These are phyloP conservation scores for Phyllopteryx taeniolatus DNA, from an alignment of 2,113 vertebrate species.

Conservation along the genomic window DNA sequence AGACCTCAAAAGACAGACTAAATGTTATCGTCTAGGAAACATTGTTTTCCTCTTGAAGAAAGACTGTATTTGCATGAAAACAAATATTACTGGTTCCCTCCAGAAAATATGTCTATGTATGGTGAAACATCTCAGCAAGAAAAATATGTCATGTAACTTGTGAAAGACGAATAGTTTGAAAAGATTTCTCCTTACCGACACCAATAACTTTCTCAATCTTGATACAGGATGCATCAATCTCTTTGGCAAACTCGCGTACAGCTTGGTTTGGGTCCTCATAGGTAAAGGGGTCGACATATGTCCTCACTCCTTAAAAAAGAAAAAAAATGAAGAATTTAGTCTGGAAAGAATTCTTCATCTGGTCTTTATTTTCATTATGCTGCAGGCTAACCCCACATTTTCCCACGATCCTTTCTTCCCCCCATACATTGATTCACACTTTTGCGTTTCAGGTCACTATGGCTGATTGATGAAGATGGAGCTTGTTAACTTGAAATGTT, in stretches of 20 bases:
- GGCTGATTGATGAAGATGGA: conserved; percentile 37
- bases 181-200: conserved; percentile 78
- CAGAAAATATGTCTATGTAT: background rate
- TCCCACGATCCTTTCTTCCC: conserved; percentile 19
- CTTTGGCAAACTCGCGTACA: conserved; percentile 96
- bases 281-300: conserved; percentile 96
- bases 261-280: conserved; percentile 99
- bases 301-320: conserved; percentile 84
- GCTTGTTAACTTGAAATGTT: conserved; percentile 56
- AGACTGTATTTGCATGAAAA: background rate
- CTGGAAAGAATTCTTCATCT: conserved; percentile 50
- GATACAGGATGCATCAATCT: conserved; percentile 97
- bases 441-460: conserved; percentile 40
- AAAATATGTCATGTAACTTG: background rate
- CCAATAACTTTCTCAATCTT: conserved; percentile 99
- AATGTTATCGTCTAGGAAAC: conserved; percentile 14
- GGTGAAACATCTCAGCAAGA: background rate
- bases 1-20: conserved; percentile 14
- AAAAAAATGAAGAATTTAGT: conserved; percentile 39
- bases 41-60: background rate
- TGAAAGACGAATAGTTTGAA: background rate
- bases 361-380: conserved; percentile 61
- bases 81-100: background rate
- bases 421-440: conserved; percentile 31
- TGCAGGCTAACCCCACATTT: conserved; percentile 48